Base-by-base conservation (phyloP, 2,797 vertebrate species). In the Pseudomugil tenellus region DNA sequence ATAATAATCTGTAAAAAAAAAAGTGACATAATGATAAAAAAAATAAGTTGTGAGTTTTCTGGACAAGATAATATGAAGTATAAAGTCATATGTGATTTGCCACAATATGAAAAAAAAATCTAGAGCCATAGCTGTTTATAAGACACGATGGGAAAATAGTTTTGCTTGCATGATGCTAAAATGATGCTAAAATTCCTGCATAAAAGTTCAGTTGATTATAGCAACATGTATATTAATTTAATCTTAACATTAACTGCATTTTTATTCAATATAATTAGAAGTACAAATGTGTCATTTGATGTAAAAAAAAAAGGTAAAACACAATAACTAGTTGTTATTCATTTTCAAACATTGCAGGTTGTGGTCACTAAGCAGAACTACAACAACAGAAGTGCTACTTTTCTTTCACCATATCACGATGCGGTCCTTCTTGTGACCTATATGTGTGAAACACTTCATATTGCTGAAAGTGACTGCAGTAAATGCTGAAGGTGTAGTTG, bases 1-100 rank as follows among this genome's bases (percentile, higher is more conserved):
- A 58, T 17, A 58, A 76, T 37, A 76, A 62, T 25, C 74, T 74
- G 31, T 23, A 49, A 31, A 90, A 31, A 90, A 87, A 85, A 89
- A 84, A 56, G 35, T 65, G 66, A 75, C 67, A 37, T 31, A 34
- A 59, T 26, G 58, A 63, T 17, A 11, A 43, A 17, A 12, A 51
- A 34, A 55, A 51, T 35, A 10, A 19, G 19, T 25, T 54, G 4
- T 54, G 19, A 69, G 28, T 34, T 32, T 28, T 32, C 29, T 68
- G 7, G 0, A 63, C 31, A n/a, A 13, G 8, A 23, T 31, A 59
- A 8, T 21, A 48, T 48, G 31, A 57, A 58, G 34, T 55, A 1
- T 4, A 11, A 12, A 63, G 2, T n/a, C 2, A 53, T 25, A 25
- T 32, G 3, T 52, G 13, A 52, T 16, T n/a, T 63, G 2, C 16